Conservation (phyloP, 2,797 vertebrate species). For the Pseudochromis fuscus region DNA sequence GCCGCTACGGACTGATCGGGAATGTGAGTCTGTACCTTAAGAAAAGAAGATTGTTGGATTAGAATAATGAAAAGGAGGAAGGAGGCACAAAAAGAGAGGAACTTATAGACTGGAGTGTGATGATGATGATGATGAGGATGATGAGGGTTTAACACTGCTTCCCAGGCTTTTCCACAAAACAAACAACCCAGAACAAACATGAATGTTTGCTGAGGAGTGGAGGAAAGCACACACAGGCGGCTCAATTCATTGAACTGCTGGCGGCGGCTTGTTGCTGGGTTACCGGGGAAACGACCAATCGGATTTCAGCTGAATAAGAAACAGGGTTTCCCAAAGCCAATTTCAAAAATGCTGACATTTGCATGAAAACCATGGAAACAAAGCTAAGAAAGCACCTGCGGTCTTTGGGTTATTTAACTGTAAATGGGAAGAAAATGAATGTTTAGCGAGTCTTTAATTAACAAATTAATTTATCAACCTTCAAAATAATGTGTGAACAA, state of each 20-base stretch:
- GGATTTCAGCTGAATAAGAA: slow-evolving; percentile 17
- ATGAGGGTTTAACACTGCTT: slow-evolving; percentile 12
- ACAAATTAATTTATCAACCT: not conserved
- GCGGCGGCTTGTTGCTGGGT: slow-evolving; percentile 57
- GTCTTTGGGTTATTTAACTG: not conserved
- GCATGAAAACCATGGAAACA: too few relatives aligned
- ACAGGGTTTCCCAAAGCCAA: slow-evolving; percentile 14
- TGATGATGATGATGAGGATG: slow-evolving; percentile 17
- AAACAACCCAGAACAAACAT: slow-evolving; percentile 58
- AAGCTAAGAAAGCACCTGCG: too few relatives aligned
- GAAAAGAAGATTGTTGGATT: not conserved
- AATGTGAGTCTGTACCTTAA: slow-evolving; percentile 91
- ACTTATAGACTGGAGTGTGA: slow-evolving; percentile 5
- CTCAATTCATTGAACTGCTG: slow-evolving; percentile 25
- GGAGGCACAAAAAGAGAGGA: not conserved
- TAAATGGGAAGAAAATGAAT: too few relatives aligned
- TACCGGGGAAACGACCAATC: slow-evolving; percentile 34
- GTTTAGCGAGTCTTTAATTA: too few relatives aligned
- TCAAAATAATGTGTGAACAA: not conserved
- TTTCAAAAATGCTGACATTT: not conserved
- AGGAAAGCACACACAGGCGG: slow-evolving; percentile 35
- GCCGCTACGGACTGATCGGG: slow-evolving; percentile 92
- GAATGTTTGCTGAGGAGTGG: slow-evolving; percentile 38
- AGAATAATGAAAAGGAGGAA: not conserved
- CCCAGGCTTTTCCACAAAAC: slow-evolving; percentile 35